Evolutionary conservation across 2,797 vertebrate species (phyloP), one percentile per base, ranked within the genome.

Genomic region (Tinamus major): DNA sequence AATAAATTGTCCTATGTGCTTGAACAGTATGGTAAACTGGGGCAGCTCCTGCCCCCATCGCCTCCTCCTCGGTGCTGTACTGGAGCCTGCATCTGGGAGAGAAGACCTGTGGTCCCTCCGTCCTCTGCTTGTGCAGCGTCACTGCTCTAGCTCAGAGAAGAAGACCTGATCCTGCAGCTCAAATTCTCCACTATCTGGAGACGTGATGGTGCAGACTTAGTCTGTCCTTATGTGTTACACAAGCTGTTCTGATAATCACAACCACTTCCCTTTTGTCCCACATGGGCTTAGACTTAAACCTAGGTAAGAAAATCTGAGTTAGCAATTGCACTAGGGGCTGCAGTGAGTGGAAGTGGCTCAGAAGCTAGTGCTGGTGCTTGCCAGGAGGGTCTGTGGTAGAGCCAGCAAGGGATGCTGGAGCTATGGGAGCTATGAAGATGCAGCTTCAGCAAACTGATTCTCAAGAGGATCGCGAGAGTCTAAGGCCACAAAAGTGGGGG

Each of bases 391-490:
- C 23, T 15, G 11, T 1, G 13, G 63, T 26, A 59, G 51, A 31
- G 70, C 67, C 10, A 8, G 41, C 27, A 17, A 39, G 56, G 37
- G 56, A 33, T 48, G 63, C n/a, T n/a, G n/a, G n/a, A n/a, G n/a
- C n/a, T n/a, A n/a, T n/a, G n/a, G n/a, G n/a, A n/a, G n/a, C n/a
- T n/a, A 53, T 58, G 62, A 74, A n/a, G 37, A 46, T 4, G 56
- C 63, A 69, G 56, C 56, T 80, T 74, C 6, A 9, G 68, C 39
- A 31, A 64, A 20, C 20, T 33, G 58, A 31, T 44, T 33, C 61
- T 46, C 10, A 1, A 1, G 67, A 61, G 31, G 37, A 83, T 17
- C 10, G 1, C 0, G 0, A 1, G 1, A 1, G 10, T 48, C 46
- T 53, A 10, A 21, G 26, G 59, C 35, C 44, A 64, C 19, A 29